These are phyloP conservation scores for Micrasema longulum DNA, from an alignment of 1,140 invertebrate genomes.

Conservation along the genomic window DNA sequence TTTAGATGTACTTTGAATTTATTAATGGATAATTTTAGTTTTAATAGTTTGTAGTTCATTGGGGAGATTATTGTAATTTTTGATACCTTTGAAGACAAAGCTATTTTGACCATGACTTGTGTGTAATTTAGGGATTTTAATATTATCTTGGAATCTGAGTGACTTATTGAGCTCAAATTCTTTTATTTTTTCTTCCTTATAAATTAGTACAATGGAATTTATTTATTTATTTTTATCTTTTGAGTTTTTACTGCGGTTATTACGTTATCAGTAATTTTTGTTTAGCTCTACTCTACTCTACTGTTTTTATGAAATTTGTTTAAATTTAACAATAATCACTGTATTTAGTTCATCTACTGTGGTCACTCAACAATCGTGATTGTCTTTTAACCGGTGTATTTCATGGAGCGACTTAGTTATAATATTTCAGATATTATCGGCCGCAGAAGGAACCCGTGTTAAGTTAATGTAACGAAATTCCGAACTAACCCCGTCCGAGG, in stretches of 20 bases:
- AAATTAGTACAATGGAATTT: neutral
- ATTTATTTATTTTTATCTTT: neutral
- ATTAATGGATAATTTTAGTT: too few relatives aligned
- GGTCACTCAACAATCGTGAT: neutral
- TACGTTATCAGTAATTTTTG: neutral
- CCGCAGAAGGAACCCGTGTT: neutral
- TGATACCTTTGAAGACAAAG: too few relatives aligned
- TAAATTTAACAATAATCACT: too few relatives aligned
- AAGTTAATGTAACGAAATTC: neutral
- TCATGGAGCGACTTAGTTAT: neutral
- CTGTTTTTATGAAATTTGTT: neutral
- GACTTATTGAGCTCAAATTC: too few relatives aligned
- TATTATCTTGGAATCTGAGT: too few relatives aligned
- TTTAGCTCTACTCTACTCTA: neutral
- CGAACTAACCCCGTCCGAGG: conserved; percentile 7
- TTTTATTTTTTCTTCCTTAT: too few relatives aligned
- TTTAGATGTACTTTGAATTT: too few relatives aligned
- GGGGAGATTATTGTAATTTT: too few relatives aligned
- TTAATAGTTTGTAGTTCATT: too few relatives aligned
- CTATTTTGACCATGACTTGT: too few relatives aligned
- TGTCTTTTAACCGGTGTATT: conserved; percentile 10
- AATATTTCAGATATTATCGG: neutral
- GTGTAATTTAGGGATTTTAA: too few relatives aligned
- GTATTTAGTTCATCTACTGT: conserved; percentile 5
- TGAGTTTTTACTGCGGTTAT: neutral